Conservation (phyloP, 2,797 vertebrate species). For the Sorex maritimensis region DNA sequence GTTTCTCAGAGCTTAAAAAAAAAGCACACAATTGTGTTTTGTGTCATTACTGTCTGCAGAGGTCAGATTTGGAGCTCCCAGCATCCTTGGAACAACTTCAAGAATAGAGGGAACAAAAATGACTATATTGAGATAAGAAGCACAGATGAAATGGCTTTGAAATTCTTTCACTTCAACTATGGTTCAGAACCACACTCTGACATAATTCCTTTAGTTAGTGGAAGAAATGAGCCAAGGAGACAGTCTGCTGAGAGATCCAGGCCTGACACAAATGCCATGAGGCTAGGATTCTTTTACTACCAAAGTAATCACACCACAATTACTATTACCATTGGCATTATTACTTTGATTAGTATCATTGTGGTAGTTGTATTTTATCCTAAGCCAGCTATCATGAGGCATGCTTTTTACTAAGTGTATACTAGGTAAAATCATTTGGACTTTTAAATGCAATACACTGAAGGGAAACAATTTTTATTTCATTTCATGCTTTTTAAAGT, state of each 20-base stretch:
- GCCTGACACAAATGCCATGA: not conserved
- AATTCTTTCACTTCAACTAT: slow-evolving; percentile 44
- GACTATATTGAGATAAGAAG: slow-evolving; percentile 74
- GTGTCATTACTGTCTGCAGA: not conserved
- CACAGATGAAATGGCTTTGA: slow-evolving; percentile 57
- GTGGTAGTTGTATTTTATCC: not conserved
- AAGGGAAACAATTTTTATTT: slow-evolving; percentile 45
- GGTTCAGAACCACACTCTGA: not conserved
- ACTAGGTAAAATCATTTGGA: slow-evolving; percentile 1
- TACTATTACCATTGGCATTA: not conserved
- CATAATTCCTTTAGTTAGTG: not conserved
- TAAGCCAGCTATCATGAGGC: not conserved
- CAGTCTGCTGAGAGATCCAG: not conserved
- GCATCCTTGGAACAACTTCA: slow-evolving; percentile 16
- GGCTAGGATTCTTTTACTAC: not conserved
- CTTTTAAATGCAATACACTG: slow-evolving; percentile 57
- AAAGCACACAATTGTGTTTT: slow-evolving; percentile 60
- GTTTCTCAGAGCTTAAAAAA: slow-evolving; percentile 63
- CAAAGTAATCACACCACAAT: not conserved
- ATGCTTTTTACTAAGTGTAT: not conserved
- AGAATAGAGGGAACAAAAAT: slow-evolving; percentile 15
- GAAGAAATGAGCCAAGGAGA: not conserved
- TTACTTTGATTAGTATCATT: not conserved
- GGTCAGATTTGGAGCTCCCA: slow-evolving; percentile 59
- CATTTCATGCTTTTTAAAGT: not conserved